Percentiles rank a stretch among this genome's conserved stretches.
Conservation (phyloP, 2,888 invertebrate species). For the Chydorus sphaericus region DNA sequence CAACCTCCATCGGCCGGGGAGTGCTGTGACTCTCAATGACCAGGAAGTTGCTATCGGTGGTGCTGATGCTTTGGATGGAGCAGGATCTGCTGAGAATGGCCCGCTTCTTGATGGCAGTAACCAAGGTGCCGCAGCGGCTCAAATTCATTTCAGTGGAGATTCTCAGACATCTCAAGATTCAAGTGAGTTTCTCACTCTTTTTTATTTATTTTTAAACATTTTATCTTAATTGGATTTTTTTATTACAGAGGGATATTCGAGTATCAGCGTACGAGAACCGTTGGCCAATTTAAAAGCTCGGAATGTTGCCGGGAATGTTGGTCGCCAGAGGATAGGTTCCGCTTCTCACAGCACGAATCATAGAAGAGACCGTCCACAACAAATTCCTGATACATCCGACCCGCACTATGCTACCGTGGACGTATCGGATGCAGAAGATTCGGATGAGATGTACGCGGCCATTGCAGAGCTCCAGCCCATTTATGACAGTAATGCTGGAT, state of each 20-base stretch:
- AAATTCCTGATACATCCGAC: constrained; percentile 27
- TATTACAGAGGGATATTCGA: constrained; percentile 67
- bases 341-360: neutral
- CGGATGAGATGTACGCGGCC: constrained; percentile 82
- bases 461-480: constrained; percentile 53
- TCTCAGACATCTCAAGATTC: constrained; percentile 84
- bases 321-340: neutral
- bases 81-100: neutral
- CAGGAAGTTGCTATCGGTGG: neutral
- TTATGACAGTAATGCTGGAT: constrained; percentile 44
- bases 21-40: neutral
- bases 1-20: neutral
- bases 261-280: constrained; percentile 79
- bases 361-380: neutral
- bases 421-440: constrained; percentile 60
- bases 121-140: constrained; percentile 17
- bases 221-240: neutral
- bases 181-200: constrained; percentile 31
- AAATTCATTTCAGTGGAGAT: constrained; percentile 66
- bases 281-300: constrained; percentile 51
- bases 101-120: neutral
- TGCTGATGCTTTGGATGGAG: neutral
- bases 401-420: constrained; percentile 77
- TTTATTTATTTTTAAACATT: neutral
- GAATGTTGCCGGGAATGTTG: constrained; percentile 24